Evolutionary conservation across 2,113 vertebrate species (phyloP).

Genomic region (Bucco capensis): DNA sequence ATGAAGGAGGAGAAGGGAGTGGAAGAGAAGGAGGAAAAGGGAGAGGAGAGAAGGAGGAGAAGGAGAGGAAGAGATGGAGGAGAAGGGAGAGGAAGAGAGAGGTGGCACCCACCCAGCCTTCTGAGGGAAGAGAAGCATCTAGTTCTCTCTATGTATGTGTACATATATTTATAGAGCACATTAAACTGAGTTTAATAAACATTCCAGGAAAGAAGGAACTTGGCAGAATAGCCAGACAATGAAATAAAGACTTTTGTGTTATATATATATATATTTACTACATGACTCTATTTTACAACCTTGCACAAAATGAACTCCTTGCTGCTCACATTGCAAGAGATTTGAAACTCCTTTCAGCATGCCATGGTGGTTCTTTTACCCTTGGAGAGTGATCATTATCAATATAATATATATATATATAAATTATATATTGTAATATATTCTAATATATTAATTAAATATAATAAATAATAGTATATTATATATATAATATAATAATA

Average conservation of each 20-base stretch:
- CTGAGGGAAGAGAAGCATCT: neutral
- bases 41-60: too few species aligned
- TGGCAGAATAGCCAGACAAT: slow-evolving; percentile 19
- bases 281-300: slow-evolving; percentile 39
- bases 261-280: too few species aligned
- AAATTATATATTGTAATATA: too few species aligned
- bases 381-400: neutral
- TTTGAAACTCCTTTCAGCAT: neutral
- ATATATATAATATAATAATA: too few species aligned
- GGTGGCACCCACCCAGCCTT: neutral
- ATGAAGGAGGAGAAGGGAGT: too few species aligned
- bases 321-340: neutral
- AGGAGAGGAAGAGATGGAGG: neutral
- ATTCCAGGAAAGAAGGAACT: slow-evolving; percentile 51
- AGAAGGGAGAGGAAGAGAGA: neutral
- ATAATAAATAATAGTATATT: too few species aligned
- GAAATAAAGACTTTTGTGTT: slow-evolving; percentile 48
- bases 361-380: neutral
- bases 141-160: neutral
- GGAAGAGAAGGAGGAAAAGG: too few species aligned
- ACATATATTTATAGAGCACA: neutral
- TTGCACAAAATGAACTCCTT: slow-evolving; percentile 28
- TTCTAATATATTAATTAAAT: too few species aligned
- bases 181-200: slow-evolving; percentile 43
- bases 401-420: too few species aligned